Conservation (phyloP, 30 jellyfish, hydroid and myxozoan species). For the Hydra vulgaris region DNA sequence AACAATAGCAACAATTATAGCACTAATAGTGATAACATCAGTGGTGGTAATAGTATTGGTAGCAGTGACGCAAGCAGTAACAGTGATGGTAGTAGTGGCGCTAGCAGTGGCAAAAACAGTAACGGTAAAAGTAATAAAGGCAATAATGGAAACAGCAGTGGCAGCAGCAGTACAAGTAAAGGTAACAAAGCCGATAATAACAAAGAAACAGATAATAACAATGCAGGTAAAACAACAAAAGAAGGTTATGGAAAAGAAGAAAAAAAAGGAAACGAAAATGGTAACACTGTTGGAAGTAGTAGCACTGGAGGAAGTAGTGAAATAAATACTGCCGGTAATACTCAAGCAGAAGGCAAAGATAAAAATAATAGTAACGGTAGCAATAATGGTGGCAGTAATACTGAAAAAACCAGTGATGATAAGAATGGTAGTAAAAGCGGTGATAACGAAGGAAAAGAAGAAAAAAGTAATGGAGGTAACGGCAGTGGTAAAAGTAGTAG, state of each 20-base stretch:
- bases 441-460: neutral
- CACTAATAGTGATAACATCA: neutral
- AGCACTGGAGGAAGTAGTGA: too few species aligned
- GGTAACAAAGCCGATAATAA: slow-evolving; percentile 3
- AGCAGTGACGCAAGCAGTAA: slow-evolving; percentile 1
- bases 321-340: too few species aligned
- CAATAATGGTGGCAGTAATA: too few species aligned
- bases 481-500: neutral
- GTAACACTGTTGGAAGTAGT: too few species aligned
- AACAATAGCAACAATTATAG: neutral
- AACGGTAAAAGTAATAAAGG: slow-evolving; percentile 4
- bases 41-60: slow-evolving; percentile 1
- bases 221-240: slow-evolving; percentile 3
- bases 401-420: too few species aligned
- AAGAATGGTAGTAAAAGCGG: too few species aligned
- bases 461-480: neutral
- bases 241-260: too few species aligned
- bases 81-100: neutral
- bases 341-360: too few species aligned
- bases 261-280: too few species aligned
- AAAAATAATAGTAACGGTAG: too few species aligned
- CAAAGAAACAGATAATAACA: neutral
- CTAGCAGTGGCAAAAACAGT: neutral
- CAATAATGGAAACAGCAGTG: slow-evolving; percentile 1
- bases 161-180: neutral